Evolutionary conservation across 2,888 invertebrate genomes (phyloP).

Genomic region (Nomada goodeniana): DNA sequence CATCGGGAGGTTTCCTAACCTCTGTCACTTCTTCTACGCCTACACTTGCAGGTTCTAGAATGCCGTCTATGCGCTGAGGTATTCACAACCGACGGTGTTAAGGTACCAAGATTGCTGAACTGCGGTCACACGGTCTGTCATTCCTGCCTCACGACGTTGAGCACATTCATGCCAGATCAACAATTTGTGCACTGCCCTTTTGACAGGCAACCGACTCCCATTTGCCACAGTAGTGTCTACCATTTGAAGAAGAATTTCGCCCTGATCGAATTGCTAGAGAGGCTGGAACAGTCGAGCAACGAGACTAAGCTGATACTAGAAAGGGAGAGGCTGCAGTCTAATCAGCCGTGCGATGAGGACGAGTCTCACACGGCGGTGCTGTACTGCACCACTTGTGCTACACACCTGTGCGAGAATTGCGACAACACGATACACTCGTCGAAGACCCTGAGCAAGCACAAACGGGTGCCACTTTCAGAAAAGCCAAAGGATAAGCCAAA

Average conservation of each 20-base stretch:
- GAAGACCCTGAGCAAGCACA: constrained; percentile 85
- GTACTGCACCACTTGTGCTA: constrained; percentile 86
- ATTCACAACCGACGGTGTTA: constrained; percentile 86
- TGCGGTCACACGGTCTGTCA: constrained; percentile 87
- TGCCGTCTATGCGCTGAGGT: constrained; percentile 87
- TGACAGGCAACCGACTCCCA: constrained; percentile 86
- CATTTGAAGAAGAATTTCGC: constrained; percentile 87
- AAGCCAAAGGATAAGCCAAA: constrained; percentile 86
- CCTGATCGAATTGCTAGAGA: constrained; percentile 86
- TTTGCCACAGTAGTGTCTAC: constrained; percentile 84
- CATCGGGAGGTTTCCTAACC: neutral
- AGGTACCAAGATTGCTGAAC: constrained; percentile 85
- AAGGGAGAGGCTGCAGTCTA: constrained; percentile 76
- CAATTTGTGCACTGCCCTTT: constrained; percentile 85
- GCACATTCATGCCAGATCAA: constrained; percentile 73
- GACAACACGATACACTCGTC: constrained; percentile 85
- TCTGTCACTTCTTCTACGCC: neutral
- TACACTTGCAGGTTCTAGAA: constrained; percentile 83
- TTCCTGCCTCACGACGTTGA: constrained; percentile 85
- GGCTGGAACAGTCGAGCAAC: constrained; percentile 83
- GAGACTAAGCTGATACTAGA: constrained; percentile 77
- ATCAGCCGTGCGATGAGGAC: constrained; percentile 85
- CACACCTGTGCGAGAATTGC: constrained; percentile 86
- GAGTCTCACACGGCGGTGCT: constrained; percentile 86
- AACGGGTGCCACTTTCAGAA: constrained; percentile 86